Evolutionary conservation across 92 coral and sea anemone species (phyloP).

Genomic region (Siderastrea radians): DNA sequence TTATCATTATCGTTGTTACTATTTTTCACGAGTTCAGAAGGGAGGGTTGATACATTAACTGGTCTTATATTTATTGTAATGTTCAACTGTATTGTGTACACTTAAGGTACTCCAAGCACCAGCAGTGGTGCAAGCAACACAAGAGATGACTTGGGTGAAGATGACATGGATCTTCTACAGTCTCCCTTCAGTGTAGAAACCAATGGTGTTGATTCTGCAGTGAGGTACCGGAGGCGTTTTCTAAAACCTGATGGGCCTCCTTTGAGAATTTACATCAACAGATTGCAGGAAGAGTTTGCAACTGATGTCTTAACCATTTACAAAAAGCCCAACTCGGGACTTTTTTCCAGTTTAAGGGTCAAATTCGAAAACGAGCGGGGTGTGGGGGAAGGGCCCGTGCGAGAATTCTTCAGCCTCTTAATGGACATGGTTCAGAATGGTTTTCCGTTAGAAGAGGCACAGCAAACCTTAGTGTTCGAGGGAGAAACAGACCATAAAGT

Average conservation of each 20-base stretch:
- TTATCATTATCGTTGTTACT: no score
- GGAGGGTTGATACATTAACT: no score
- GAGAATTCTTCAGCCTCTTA: conserved; percentile 31
- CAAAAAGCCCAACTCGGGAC: conserved; percentile 36
- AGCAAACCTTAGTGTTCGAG: conserved; percentile 36
- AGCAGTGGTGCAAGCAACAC: conserved; percentile 22
- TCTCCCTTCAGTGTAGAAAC: conserved; percentile 22
- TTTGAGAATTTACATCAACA: background rate
- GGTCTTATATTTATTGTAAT: background rate
- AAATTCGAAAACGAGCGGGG: conserved; percentile 50
- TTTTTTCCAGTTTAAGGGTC: conserved; percentile 32
- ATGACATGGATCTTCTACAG: conserved; percentile 8
- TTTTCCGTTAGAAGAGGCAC: conserved; percentile 22
- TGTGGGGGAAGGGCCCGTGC: conserved; percentile 53
- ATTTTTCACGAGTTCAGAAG: no score
- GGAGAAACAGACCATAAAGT: conserved; percentile 56
- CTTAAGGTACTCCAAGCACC: conserved; percentile 7
- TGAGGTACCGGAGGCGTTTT: conserved; percentile 1
- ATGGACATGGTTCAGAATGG: conserved; percentile 52
- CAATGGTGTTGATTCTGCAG: background rate
- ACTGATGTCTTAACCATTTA: conserved; percentile 34
- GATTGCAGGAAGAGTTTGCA: conserved; percentile 48
- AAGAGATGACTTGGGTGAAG: conserved; percentile 2
- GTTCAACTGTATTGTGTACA: background rate
- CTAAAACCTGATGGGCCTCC: conserved; percentile 5